Evolutionary conservation across 2,888 invertebrate species (phyloP).

Genomic region (Cheiracanthium punctorium): DNA sequence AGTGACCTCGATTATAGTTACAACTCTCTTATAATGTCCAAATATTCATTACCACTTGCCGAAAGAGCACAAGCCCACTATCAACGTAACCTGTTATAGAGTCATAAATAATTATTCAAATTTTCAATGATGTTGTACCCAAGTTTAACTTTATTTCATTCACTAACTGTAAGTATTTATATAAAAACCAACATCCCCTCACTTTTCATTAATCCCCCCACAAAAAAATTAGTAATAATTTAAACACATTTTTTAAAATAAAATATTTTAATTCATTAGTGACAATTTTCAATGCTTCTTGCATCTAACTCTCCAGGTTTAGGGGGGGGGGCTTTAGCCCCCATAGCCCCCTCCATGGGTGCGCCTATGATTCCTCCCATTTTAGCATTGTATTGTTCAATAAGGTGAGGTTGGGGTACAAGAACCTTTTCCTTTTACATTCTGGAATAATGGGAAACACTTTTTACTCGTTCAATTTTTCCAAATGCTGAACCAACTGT

Average conservation of each 20-base stretch:
- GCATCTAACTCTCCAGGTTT: not conserved
- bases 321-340: no score
- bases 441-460: conserved; percentile 7
- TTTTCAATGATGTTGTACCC: no score
- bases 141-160: no score
- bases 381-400: not conserved
- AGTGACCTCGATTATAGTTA: no score
- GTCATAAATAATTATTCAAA: no score
- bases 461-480: not conserved
- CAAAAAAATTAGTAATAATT: no score
- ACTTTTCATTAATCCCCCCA: no score
- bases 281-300: not conserved
- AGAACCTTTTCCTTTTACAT: not conserved
- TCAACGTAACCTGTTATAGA: no score
- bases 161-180: no score
- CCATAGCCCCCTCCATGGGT: no score
- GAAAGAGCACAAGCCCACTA: not conserved
- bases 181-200: no score
- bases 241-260: no score
- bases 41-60: not conserved
- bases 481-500: not conserved
- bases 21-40: not conserved
- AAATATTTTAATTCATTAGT: not conserved
- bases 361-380: not conserved
- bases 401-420: not conserved